These are phyloP conservation scores for Rhagium mordax DNA, from an alignment of 2,888 invertebrate species.

Conservation along the genomic window DNA sequence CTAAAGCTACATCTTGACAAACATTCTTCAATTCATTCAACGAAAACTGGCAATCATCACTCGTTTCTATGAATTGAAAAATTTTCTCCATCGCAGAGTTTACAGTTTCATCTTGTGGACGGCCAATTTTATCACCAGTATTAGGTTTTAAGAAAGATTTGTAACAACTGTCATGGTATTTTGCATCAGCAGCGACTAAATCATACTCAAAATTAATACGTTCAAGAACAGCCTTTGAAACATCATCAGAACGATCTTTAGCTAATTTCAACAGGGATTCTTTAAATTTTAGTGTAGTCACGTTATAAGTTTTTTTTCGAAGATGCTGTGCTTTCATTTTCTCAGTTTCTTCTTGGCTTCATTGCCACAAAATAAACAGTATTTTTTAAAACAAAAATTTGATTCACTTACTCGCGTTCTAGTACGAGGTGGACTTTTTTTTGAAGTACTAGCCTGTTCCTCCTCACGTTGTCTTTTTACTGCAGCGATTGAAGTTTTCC, in stretches of 20 bases:
- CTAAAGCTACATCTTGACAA: conserved; percentile 53
- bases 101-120: conserved; percentile 59
- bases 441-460: conserved; percentile 58
- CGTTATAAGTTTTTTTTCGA: conserved; percentile 55
- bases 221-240: conserved; percentile 59
- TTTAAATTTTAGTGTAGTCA: conserved; percentile 54
- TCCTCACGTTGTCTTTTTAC: conserved; percentile 59
- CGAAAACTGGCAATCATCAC: conserved; percentile 55
- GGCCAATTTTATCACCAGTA: conserved; percentile 41
- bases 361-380: conserved; percentile 63
- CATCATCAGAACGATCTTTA: conserved; percentile 49
- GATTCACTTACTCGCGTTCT: conserved; percentile 58
- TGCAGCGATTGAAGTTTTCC: conserved; percentile 53
- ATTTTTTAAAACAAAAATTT: conserved; percentile 58
- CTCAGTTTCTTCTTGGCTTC: conserved; percentile 60
- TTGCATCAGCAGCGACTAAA: conserved; percentile 60
- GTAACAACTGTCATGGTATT: conserved; percentile 61
- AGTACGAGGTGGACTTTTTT: conserved; percentile 56
- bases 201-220: conserved; percentile 54
- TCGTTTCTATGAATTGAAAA: conserved; percentile 62
- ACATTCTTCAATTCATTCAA: conserved; percentile 52
- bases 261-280: conserved; percentile 51
- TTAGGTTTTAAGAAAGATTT: conserved; percentile 57
- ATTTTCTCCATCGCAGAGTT: conserved; percentile 63
- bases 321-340: conserved; percentile 56